Conservation (phyloP, 1,140 invertebrate genomes). For the Limonius californicus region DNA sequence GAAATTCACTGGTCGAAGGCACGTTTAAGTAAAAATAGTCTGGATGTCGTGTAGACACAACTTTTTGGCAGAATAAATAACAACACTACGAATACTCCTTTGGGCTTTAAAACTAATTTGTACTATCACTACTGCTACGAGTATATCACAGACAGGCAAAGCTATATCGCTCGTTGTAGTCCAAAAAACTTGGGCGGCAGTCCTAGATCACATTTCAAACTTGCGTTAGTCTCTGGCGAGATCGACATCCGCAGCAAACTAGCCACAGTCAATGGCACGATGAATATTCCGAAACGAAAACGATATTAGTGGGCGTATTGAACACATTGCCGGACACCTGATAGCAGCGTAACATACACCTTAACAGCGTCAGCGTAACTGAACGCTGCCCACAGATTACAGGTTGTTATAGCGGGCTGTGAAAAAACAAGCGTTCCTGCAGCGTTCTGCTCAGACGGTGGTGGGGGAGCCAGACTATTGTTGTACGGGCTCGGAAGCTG, state of each 20-base stretch:
- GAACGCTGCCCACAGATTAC: slow-evolving; percentile 29
- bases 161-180: neutral
- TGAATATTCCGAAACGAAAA: neutral
- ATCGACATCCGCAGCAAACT: neutral
- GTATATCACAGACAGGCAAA: neutral
- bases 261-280: neutral
- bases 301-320: slow-evolving; percentile 19
- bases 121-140: too few relatives aligned
- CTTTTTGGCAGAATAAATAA: too few relatives aligned
- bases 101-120: too few relatives aligned
- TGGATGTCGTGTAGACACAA: too few relatives aligned
- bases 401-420: slow-evolving; percentile 37
- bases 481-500: slow-evolving; percentile 13
- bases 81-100: too few relatives aligned
- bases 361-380: slow-evolving; percentile 14
- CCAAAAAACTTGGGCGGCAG: slow-evolving; percentile 12
- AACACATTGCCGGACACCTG: slow-evolving; percentile 4
- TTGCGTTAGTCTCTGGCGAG: neutral
- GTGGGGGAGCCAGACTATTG: slow-evolving; percentile 16
- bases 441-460: slow-evolving; percentile 12
- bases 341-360: neutral
- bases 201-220: neutral
- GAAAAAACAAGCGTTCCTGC: slow-evolving; percentile 32
- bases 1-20: neutral
- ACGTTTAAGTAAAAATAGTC: neutral